phyloP scores from a whole-genome alignment of 2,797 vertebrate genomes.

The Cuculus canorus region DNA sequence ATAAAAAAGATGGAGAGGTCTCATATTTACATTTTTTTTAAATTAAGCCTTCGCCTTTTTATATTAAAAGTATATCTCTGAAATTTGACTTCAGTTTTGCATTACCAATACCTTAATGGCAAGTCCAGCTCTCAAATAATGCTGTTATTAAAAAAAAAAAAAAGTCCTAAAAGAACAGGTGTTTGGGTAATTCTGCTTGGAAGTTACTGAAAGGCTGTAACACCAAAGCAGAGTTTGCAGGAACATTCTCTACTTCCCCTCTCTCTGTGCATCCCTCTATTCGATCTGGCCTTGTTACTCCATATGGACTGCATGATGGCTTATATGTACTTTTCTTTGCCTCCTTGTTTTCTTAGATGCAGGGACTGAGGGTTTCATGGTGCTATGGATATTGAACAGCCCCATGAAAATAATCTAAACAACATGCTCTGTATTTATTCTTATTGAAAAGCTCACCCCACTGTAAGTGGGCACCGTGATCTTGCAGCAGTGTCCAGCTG shows the following conservation, averaged over 20 bases:
- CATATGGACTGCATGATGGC: rapidly evolving
- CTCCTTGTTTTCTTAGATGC: rapidly evolving
- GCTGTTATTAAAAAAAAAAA: neutral
- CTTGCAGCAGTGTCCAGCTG: neutral
- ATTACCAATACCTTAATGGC: neutral
- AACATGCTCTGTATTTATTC: neutral
- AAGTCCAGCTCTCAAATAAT: neutral
- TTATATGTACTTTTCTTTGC: neutral
- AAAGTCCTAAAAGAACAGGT: neutral
- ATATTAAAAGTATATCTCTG: neutral
- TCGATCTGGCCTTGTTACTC: neutral
- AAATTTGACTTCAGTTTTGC: neutral
- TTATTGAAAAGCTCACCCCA: neutral
- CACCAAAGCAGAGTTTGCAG: neutral
- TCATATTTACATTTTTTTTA: neutral
- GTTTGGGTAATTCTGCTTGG: neutral
- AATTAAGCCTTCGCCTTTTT: neutral
- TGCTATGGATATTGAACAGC: neutral
- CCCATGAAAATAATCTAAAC: neutral
- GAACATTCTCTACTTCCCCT: neutral
- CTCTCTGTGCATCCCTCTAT: neutral
- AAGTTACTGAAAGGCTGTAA: neutral
- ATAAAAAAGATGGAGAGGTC: neutral
- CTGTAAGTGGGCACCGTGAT: neutral
- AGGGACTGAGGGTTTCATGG: rapidly evolving